Conservation (phyloP, 2,888 invertebrate species). For the Patella pellucida region DNA sequence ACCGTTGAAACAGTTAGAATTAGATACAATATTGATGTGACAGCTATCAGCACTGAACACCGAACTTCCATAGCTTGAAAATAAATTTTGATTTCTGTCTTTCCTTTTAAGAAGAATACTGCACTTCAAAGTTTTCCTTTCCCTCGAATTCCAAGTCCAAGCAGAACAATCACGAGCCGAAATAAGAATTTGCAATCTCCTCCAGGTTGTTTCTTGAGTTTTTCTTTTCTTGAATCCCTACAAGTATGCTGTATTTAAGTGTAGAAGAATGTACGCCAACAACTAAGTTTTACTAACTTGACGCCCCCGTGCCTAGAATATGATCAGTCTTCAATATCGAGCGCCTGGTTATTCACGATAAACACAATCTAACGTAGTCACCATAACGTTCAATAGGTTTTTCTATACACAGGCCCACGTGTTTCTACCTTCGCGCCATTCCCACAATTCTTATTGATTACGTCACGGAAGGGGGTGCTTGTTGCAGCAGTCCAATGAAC, state of each 20-base stretch:
- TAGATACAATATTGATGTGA: not conserved
- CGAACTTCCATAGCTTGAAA: not conserved
- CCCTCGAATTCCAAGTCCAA: too few species aligned
- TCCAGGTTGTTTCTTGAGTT: too few species aligned
- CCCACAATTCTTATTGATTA: conserved; percentile 1
- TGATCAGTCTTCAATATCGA: too few species aligned
- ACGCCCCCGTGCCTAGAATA: conserved; percentile 3
- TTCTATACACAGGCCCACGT: not conserved
- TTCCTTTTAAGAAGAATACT: too few species aligned
- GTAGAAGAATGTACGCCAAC: not conserved
- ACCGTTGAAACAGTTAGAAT: not conserved
- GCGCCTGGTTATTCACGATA: too few species aligned
- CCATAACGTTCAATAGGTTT: conserved; percentile 4
- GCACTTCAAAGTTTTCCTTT: too few species aligned
- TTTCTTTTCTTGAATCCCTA: too few species aligned
- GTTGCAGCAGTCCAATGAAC: too few species aligned
- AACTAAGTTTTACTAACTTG: conserved; percentile 10
- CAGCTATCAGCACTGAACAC: not conserved
- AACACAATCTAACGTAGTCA: not conserved
- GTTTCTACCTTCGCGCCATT: conserved; percentile 10
- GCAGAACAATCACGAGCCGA: too few species aligned
- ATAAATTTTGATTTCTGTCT: too few species aligned
- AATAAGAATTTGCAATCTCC: too few species aligned
- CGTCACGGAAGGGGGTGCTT: not conserved
- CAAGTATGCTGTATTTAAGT: too few species aligned